These are phyloP conservation scores for Dipodomys spectabilis DNA, from an alignment of 2,113 vertebrate species.

Conservation along the genomic window DNA sequence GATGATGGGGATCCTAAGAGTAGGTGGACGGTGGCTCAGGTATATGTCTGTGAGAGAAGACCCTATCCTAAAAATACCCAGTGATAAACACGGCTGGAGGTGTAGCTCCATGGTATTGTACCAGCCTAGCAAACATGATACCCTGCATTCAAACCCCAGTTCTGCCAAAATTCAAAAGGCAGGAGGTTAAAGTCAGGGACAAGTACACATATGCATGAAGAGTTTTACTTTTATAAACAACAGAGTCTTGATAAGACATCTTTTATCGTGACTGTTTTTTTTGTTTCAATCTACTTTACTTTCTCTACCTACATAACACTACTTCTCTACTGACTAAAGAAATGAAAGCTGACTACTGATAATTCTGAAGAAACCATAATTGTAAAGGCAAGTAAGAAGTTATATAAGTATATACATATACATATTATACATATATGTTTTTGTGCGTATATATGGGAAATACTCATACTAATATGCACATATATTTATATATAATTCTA, in stretches of 20 bases:
- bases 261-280: constrained; percentile 13
- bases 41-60: no score
- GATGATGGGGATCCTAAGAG: no score
- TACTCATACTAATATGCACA: no score
- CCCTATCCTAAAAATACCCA: no score
- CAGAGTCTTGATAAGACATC: not conserved
- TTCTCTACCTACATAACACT: not conserved
- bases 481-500: not conserved
- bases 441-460: no score
- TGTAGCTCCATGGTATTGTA: no score
- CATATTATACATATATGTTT: not conserved
- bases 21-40: no score
- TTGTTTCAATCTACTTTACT: constrained; percentile 1
- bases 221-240: constrained; percentile 31
- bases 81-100: no score
- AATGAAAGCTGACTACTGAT: constrained; percentile 10
- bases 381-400: not conserved
- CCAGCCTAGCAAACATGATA: no score
- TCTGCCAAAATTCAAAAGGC: not conserved
- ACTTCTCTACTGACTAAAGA: not conserved
- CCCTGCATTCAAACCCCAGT: no score
- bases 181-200: constrained; percentile 35
- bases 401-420: not conserved
- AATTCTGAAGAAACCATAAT: constrained; percentile 52
- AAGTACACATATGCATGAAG: not conserved